phyloP scores from a whole-genome alignment of 2,113 vertebrate species.

The Bothrops jararaca region DNA sequence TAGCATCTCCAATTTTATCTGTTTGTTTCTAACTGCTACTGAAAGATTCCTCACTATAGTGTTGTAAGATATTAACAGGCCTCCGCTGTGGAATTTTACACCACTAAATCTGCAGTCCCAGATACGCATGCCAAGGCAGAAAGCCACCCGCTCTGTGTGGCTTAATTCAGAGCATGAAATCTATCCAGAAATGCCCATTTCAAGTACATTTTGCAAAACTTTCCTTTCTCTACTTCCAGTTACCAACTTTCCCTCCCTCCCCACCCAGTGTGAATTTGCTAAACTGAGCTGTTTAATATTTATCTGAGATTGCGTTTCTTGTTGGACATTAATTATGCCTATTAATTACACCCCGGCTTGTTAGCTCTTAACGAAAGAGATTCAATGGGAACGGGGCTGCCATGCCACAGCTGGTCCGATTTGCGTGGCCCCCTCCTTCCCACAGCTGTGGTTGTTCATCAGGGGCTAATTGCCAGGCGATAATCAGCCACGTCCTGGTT shows the following conservation, averaged over 20 bases:
- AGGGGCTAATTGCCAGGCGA: conserved; percentile 32
- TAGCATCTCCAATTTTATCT: not conserved
- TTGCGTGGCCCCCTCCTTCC: conserved; percentile 17
- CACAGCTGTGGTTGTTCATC: conserved; percentile 23
- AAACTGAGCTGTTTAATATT: conserved; percentile 35
- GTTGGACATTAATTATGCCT: conserved; percentile 31
- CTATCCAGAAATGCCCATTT: not conserved
- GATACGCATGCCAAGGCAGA: not conserved
- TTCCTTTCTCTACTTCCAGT: not conserved
- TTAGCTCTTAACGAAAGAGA: conserved; percentile 29
- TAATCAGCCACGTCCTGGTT: conserved; percentile 29
- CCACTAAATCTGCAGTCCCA: not conserved
- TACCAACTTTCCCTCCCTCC: not conserved
- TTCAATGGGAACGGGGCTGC: conserved; percentile 21
- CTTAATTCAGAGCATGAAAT: not conserved
- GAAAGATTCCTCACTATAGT: not conserved
- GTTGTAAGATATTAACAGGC: not conserved
- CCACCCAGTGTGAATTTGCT: conserved; percentile 4
- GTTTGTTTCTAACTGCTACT: not conserved
- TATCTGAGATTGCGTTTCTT: conserved; percentile 31
- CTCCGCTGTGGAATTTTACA: not conserved
- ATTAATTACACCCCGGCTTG: conserved; percentile 35
- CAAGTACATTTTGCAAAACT: not conserved
- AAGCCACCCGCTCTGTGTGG: not conserved
- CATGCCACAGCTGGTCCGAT: conserved; percentile 23